These are phyloP conservation scores for Gorsachius goisagi DNA, from an alignment of 2,113 vertebrate genomes.

Conservation along the genomic window DNA sequence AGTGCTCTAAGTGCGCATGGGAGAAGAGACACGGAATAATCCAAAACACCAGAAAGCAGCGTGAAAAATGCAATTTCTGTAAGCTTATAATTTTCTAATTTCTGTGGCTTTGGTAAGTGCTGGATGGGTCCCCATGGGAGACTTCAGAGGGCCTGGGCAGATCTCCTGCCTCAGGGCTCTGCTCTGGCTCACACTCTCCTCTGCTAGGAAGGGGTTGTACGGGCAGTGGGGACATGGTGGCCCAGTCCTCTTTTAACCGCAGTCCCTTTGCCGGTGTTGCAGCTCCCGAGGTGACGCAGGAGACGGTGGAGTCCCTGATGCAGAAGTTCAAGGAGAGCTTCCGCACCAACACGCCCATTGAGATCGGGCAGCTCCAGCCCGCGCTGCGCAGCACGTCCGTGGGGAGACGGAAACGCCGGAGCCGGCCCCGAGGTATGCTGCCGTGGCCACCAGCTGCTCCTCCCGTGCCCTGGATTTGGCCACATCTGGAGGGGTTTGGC, in stretches of 20 bases:
- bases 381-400: constrained; percentile 82
- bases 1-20: fast-evolving
- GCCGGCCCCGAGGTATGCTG: constrained; percentile 85
- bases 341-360: constrained; percentile 88
- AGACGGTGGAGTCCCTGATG: constrained; percentile 94
- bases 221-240: background rate
- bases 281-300: constrained; percentile 86
- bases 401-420: constrained; percentile 84
- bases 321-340: constrained; percentile 98
- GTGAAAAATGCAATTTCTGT: fast-evolving
- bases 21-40: background rate
- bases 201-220: fast-evolving
- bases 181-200: fast-evolving
- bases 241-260: constrained; percentile 8
- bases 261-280: constrained; percentile 34
- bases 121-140: fast-evolving
- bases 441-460: background rate
- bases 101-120: background rate
- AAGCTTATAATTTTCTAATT: background rate
- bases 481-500: fast-evolving
- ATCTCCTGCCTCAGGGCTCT: background rate
- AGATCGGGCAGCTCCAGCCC: constrained; percentile 91
- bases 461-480: fast-evolving
- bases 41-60: background rate
- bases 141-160: background rate